Conservation (phyloP, 2,888 invertebrate species). For the Eucriotettix oculatus region DNA sequence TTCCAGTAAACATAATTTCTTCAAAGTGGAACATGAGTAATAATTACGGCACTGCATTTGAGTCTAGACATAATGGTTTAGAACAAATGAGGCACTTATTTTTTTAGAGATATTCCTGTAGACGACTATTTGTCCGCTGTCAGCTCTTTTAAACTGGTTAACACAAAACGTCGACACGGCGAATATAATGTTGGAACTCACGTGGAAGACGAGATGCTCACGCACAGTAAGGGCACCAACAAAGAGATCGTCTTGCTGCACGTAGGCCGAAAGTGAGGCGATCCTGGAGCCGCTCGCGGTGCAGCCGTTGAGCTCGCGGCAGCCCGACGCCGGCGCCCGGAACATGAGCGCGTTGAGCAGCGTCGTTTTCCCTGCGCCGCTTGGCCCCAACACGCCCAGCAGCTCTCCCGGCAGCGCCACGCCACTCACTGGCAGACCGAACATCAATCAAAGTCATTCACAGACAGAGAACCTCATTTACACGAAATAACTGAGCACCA, state of each 20-base stretch:
- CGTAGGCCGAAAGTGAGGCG: conserved; percentile 54
- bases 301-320: conserved; percentile 45
- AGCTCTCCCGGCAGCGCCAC: conserved; percentile 59
- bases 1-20: no score
- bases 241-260: conserved; percentile 67
- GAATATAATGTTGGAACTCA: conserved; percentile 19
- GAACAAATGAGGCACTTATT: no score
- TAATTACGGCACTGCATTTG: no score
- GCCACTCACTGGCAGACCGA: conserved; percentile 36
- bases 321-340: conserved; percentile 45
- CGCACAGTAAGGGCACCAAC: conserved; percentile 65
- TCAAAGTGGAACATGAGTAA: no score
- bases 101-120: no score
- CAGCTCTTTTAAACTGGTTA: no score
- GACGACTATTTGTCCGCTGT: no score
- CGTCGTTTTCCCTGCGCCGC: conserved; percentile 63
- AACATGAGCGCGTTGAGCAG: conserved; percentile 60
- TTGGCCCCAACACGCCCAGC: conserved; percentile 67
- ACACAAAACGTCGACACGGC: not conserved
- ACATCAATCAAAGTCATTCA: no score
- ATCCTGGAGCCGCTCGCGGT: conserved; percentile 50
- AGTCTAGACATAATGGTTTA: no score
- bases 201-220: conserved; percentile 80
- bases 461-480: no score
- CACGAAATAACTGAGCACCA: no score